These are phyloP conservation scores for Halcyon malimbica DNA, from an alignment of 2,113 vertebrate genomes.

Conservation along the genomic window DNA sequence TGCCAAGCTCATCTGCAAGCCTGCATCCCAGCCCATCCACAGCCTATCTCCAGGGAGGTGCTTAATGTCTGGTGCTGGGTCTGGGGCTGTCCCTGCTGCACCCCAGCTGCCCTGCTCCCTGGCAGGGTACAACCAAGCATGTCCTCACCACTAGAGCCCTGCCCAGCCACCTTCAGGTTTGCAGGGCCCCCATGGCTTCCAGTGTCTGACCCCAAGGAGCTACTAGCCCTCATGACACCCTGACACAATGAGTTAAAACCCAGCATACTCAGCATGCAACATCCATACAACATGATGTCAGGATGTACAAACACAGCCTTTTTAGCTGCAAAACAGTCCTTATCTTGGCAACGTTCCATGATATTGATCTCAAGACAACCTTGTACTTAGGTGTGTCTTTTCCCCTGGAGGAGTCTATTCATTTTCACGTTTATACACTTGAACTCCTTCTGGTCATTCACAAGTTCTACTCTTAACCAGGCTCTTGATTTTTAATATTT, in stretches of 20 bases:
- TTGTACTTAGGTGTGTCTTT: not conserved
- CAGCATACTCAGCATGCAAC: not conserved
- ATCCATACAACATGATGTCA: not conserved
- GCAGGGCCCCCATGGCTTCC: rapidly evolving
- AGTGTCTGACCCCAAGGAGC: not conserved
- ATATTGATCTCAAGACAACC: not conserved
- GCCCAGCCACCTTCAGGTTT: not conserved
- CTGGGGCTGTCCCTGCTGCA: not conserved
- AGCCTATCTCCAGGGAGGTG: not conserved
- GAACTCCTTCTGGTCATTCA: not conserved
- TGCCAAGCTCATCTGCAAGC: rapidly evolving
- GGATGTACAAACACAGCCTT: not conserved
- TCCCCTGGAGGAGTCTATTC: not conserved
- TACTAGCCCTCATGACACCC: not conserved
- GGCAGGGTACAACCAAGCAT: no score
- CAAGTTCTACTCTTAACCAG: not conserved
- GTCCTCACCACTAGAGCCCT: not conserved
- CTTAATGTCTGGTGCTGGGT: not conserved
- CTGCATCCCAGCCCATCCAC: not conserved
- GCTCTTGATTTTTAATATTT: not conserved
- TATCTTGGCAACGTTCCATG: not conserved
- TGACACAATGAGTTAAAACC: not conserved
- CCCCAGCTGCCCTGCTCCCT: not conserved
- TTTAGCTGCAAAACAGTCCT: not conserved
- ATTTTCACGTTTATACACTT: not conserved